These are phyloP conservation scores for Brachionus rubens DNA, from an alignment of 1,140 invertebrate species.

Conservation along the genomic window DNA sequence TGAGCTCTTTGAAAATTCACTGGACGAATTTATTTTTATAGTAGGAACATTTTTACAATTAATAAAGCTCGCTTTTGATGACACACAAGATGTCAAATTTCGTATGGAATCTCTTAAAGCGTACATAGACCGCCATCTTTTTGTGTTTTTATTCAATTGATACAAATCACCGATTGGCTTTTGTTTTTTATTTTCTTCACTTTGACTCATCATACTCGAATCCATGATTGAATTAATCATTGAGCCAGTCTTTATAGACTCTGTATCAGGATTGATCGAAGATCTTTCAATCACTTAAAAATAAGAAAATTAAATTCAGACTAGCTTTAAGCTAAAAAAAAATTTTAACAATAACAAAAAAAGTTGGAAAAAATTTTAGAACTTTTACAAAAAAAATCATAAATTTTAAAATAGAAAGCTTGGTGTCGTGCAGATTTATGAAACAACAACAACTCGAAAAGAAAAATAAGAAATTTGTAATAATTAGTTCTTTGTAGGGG, in stretches of 20 bases:
- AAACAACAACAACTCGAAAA: no score
- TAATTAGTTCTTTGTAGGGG: no score
- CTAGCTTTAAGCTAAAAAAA: no score
- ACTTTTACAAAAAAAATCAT: no score
- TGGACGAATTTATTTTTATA: conserved; percentile 6
- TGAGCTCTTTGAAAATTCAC: not conserved
- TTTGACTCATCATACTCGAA: not conserved
- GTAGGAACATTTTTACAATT: conserved; percentile 20
- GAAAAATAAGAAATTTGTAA: no score
- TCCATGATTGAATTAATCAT: no score
- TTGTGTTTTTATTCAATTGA: conserved; percentile 28
- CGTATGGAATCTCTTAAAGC: conserved; percentile 39
- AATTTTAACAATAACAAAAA: no score
- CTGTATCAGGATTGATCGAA: not conserved
- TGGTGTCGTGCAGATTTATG: no score
- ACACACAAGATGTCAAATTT: conserved; percentile 41
- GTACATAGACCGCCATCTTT: conserved; percentile 42
- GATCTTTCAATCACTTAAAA: conserved; percentile 6
- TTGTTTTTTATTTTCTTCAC: not conserved
- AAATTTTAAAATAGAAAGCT: no score
- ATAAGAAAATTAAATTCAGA: not conserved
- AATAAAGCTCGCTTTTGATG: not conserved
- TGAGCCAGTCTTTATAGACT: no score
- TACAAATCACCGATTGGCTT: not conserved
- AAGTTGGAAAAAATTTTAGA: no score